Percentiles rank a stretch among this genome's conserved stretches.
These are phyloP conservation scores for Ormyrus thymus DNA, from an alignment of 2,888 invertebrate species.

Conservation along the genomic window DNA sequence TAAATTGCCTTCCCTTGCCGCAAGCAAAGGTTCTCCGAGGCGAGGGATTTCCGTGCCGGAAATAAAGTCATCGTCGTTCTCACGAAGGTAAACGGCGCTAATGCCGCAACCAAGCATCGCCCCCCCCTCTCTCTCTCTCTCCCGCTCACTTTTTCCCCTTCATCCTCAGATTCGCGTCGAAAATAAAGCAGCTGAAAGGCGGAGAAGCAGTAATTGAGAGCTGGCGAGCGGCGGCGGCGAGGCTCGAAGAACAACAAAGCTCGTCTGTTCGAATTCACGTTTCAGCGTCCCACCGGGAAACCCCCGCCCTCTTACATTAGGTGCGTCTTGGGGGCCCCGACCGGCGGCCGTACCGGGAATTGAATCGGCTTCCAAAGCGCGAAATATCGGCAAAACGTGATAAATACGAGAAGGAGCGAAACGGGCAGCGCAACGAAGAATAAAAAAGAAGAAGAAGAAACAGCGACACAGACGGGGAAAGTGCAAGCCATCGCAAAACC, in stretches of 20 bases:
- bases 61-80: slow-evolving; percentile 49
- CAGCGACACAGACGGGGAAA: too few species aligned
- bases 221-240: neutral
- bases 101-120: slow-evolving; percentile 32
- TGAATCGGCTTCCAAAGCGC: slow-evolving; percentile 1
- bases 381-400: slow-evolving; percentile 38
- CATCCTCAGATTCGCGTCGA: neutral
- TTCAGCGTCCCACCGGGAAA: slow-evolving; percentile 18
- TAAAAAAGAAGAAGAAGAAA: too few species aligned
- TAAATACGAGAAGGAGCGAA: slow-evolving; percentile 23
- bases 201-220: neutral
- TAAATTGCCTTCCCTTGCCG: slow-evolving; percentile 47
- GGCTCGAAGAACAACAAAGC: neutral
- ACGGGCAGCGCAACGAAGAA: neutral
- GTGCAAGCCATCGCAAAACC: too few species aligned
- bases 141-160: neutral
- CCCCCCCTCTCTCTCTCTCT: neutral
- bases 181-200: neutral
- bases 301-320: slow-evolving; percentile 21
- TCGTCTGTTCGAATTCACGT: slow-evolving; percentile 16
- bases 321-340: neutral
- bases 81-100: slow-evolving; percentile 46
- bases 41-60: slow-evolving; percentile 44
- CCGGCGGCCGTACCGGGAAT: slow-evolving; percentile 15
- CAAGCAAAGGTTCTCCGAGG: slow-evolving; percentile 29